Evolutionary conservation across 1,140 invertebrate species (phyloP), one percentile per base, ranked within the genome.

Genomic region (Drosophila tani): DNA sequence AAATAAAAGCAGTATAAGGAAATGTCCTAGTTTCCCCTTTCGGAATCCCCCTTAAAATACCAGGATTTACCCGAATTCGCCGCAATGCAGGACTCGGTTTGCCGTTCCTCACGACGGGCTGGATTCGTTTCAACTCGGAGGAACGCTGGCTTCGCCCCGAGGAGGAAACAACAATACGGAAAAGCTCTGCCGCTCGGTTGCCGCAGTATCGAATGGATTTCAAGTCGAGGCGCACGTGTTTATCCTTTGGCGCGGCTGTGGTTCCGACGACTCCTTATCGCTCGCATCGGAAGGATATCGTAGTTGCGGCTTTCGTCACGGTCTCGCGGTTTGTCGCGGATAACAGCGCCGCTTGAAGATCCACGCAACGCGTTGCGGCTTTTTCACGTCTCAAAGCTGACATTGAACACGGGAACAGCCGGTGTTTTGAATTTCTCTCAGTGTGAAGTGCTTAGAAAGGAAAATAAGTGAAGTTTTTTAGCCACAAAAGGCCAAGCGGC

Each of bases 121-220:
- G 27, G 47, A 67, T 35, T 69, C 66, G 66, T 55, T 40, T 2
- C 38, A n/a, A 2, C 7, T 56, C 35, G 53, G 5, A 29, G 35
- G 15, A 49, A 43, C 60, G 59, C 19, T 29, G 35, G 32, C 64
- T 67, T 64, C 32, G 24, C 21, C 24, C 32, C 65, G 58, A 64
- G 24, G 14, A 55, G 49, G 45, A 43, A 67, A 69, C 49, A 51
- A 60, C 45, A 73, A 51, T 49, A 51, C n/a, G 70, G 38, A 38
- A 73, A 73, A 74, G 70, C 68, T 74, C 55, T 40, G 38, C 38
- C 6, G 5, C n/a, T 60, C 70, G 68, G 19, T 21, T 60, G 46
- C 70, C 70, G 82, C 83, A 90, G 85, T 88, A 75, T 75, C 63
- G 64, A 90, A 75, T 75, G 85, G 78, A 79, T 85, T 73, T 50